Evolutionary conservation across 2,888 invertebrate genomes (phyloP).

Genomic region (Thysanoteuthis rhombus): DNA sequence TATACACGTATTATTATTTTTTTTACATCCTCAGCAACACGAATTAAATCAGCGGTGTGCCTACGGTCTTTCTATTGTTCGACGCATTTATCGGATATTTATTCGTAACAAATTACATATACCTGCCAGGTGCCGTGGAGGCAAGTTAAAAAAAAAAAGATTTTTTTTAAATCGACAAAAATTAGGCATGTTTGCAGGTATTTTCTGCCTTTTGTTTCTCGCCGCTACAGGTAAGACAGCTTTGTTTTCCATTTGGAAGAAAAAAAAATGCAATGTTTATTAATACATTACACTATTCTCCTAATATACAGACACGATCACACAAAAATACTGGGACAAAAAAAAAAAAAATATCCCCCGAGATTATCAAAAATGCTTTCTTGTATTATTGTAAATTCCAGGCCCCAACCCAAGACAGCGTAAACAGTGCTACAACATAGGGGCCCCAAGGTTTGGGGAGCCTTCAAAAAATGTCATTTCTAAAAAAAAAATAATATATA

Average conservation of each 20-base stretch:
- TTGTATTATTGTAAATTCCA: no score
- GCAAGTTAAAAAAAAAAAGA: neutral
- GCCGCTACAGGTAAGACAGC: neutral
- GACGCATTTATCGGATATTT: conserved; percentile 12
- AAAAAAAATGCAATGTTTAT: no score
- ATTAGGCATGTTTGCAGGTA: conserved; percentile 12
- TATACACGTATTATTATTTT: neutral
- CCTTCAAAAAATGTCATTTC: no score
- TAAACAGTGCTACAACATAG: no score
- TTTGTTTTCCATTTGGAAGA: neutral
- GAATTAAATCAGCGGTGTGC: neutral
- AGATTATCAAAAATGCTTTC: no score
- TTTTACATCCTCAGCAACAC: neutral
- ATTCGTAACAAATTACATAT: neutral
- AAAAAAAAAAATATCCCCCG: no score
- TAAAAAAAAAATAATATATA: no score
- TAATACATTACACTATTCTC: no score
- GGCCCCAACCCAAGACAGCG: no score
- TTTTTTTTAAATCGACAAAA: neutral
- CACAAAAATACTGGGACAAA: no score
- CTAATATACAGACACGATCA: no score
- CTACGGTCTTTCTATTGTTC: neutral
- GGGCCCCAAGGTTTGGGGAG: no score
- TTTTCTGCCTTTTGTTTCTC: neutral
- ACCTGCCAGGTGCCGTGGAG: conserved; percentile 1